Evolutionary conservation across 1,140 invertebrate species (phyloP).

Genomic region (Lepeophtheirus salmonis): DNA sequence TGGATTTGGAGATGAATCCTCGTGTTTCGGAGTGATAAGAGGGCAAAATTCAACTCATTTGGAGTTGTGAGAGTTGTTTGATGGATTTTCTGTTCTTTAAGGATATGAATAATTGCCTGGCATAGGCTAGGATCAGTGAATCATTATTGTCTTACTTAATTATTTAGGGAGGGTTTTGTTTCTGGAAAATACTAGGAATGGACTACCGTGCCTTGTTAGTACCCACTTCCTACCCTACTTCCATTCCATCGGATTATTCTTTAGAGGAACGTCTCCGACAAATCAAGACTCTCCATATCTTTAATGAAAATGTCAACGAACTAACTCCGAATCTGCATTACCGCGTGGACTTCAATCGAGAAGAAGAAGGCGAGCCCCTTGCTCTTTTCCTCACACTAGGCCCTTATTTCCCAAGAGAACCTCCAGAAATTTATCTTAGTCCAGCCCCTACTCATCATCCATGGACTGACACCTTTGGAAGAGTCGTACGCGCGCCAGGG

Average conservation of each 20-base stretch:
- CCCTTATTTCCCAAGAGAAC: neutral
- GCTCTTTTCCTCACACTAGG: neutral
- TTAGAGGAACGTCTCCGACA: neutral
- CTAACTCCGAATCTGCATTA: neutral
- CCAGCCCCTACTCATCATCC: neutral
- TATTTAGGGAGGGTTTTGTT: too few species aligned
- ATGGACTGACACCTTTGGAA: neutral
- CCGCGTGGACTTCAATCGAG: neutral
- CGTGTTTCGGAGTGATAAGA: too few species aligned
- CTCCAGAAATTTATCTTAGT: neutral
- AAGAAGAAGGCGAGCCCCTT: neutral
- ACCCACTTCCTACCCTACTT: neutral
- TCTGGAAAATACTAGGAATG: neutral
- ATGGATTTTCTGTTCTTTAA: too few species aligned
- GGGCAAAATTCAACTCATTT: too few species aligned
- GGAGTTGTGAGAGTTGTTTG: too few species aligned
- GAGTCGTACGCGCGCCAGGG: neutral
- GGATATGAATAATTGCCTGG: too few species aligned
- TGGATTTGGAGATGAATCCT: too few species aligned
- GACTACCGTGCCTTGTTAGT: neutral
- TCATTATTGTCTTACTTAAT: too few species aligned
- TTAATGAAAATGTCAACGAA: conserved; percentile 14
- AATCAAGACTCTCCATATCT: conserved; percentile 11
- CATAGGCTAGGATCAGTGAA: too few species aligned
- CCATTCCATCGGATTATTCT: neutral